Evolutionary conservation across 2,113 vertebrate species (phyloP).

Genomic region (Sclerurus mexicanus): DNA sequence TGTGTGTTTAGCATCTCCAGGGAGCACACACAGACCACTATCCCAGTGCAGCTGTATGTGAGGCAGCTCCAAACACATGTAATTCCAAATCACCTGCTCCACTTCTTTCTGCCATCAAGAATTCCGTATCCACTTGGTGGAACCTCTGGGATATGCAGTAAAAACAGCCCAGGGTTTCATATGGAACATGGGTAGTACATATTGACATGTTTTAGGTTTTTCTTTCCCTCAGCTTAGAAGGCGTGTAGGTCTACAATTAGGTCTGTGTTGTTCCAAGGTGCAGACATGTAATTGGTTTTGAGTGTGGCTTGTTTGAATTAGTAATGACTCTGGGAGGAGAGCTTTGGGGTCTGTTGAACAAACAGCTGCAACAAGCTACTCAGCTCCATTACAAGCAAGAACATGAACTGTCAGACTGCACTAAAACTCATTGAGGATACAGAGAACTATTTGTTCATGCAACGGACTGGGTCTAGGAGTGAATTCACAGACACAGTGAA

Average conservation of each 20-base stretch:
- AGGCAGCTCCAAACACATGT: background rate
- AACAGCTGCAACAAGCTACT: conserved; percentile 3
- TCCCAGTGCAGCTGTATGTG: background rate
- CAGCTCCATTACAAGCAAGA: background rate
- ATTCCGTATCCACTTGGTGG: background rate
- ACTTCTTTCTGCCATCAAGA: background rate
- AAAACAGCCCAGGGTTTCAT: background rate
- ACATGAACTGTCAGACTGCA: background rate
- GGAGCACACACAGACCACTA: background rate
- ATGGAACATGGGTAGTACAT: background rate
- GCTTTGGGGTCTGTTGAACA: background rate
- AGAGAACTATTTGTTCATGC: background rate
- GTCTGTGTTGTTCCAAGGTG: background rate
- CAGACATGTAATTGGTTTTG: conserved; percentile 22
- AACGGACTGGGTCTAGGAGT: background rate
- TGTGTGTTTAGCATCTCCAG: conserved; percentile 13
- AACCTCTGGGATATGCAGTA: background rate
- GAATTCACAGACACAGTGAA: background rate
- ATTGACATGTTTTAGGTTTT: background rate
- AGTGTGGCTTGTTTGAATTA: conserved; percentile 49
- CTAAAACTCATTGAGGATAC: background rate
- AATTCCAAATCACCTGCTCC: conserved; percentile 15
- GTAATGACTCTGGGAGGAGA: background rate
- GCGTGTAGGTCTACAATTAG: background rate
- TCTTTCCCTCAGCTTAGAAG: background rate